Evolutionary conservation across 2,888 invertebrate genomes (phyloP).

Genomic region (Drosophila monieri): DNA sequence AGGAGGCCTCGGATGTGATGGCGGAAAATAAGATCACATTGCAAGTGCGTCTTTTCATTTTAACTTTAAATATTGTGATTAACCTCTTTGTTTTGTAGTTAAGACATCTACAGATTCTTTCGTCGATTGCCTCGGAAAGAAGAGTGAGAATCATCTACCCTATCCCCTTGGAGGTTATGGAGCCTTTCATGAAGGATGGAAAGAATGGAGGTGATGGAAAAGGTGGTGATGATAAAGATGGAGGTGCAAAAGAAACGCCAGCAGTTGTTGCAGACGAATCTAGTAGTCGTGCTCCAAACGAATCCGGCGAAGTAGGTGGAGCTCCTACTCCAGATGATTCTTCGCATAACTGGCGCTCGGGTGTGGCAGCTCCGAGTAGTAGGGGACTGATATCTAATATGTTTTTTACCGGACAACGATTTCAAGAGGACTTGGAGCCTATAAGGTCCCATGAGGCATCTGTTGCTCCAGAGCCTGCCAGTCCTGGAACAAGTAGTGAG

Average conservation of each 20-base stretch:
- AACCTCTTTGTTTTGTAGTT: constrained; percentile 44
- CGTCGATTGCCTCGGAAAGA: constrained; percentile 68
- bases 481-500: not conserved
- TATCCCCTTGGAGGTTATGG: constrained; percentile 71
- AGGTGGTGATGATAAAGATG: not conserved
- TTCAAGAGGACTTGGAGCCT: not conserved
- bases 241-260: not conserved
- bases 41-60: constrained; percentile 52
- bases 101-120: constrained; percentile 72
- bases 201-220: not conserved
- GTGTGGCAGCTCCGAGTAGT: not conserved
- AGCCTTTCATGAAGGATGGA: constrained; percentile 26
- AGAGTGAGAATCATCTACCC: constrained; percentile 68
- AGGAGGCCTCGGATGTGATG: constrained; percentile 79
- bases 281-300: not conserved
- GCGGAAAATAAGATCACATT: constrained; percentile 68
- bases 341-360: not conserved
- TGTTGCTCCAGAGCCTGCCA: not conserved
- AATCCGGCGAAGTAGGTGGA: not conserved
- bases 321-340: not conserved
- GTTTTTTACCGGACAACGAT: not conserved
- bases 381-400: constrained; percentile 7
- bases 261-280: not conserved
- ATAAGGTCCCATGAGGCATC: not conserved
- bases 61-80: not conserved